Base-by-base conservation (phyloP, 2,797 vertebrate genomes). In the Neopelma chrysocephalum region DNA sequence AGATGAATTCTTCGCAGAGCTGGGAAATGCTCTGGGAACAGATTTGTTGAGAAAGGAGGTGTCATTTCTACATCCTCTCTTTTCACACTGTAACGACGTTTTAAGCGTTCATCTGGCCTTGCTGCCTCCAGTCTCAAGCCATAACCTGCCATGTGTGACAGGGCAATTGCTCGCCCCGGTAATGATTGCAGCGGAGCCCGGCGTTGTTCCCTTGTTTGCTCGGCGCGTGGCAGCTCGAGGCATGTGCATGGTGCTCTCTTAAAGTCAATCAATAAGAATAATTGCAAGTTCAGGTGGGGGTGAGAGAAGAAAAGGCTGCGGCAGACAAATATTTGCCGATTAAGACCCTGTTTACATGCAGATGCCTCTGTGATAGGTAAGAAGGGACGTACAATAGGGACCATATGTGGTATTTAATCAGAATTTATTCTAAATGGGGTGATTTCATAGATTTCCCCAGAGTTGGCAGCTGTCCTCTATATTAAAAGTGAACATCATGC, bases 101-200 rank as follows among this genome's bases (percentile, higher is more conserved):
- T 94, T 50, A 92, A 96, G 89, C 7, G 31, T 91, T 97, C n/a
- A 14, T 94, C 88, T 96, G 89, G 95, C 96, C 96, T 95, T 86
- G 90, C 88, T 92, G 88, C 91, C 95, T 94, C 73, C 90, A 54
- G 93, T 96, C 77, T 96, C 89, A 78, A 96, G 76, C 95, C 92
- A 82, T 94, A 93, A 97, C 87, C 91, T 95, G 90, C 95, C 88
- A n/a, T 38, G 90, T 92, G 96, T 93, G 96, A 94, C 94, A 91
- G 96, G 97, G 94, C 94, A 91, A 77, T 94, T 93, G 90, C 96
- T 97, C 22, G 69, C 90, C 90, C 80, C 3, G 61, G 57, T 92
- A 71, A 94, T 27, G 65, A 68, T 93, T 92, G 13, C 73, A 57
- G 82, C 57, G 0, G 61, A 70, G 90, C 86, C 73, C 48, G 10